These are phyloP conservation scores for Lithobates sylvaticus DNA, from an alignment of 2,797 vertebrate genomes.

Conservation along the genomic window DNA sequence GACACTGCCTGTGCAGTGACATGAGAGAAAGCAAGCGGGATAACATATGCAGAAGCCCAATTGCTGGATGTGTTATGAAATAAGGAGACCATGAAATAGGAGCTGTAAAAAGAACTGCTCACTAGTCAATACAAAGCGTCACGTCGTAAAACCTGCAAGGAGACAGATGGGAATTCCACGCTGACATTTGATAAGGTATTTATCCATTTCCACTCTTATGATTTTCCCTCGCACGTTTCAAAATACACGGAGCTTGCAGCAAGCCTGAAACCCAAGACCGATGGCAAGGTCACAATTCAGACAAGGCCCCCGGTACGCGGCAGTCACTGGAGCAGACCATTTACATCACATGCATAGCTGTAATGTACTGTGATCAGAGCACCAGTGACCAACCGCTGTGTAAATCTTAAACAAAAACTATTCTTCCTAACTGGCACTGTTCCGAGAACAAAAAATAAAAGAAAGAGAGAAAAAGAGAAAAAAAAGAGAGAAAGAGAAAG, in stretches of 20 bases:
- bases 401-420: too few species aligned
- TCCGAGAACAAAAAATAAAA: too few species aligned
- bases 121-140: neutral
- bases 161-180: neutral
- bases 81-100: neutral
- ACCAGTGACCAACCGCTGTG: neutral
- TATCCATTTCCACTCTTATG: constrained; percentile 3
- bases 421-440: neutral
- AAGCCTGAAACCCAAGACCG: constrained; percentile 2
- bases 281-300: constrained; percentile 22
- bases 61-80: neutral
- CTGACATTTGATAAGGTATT: constrained; percentile 1
- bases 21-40: neutral
- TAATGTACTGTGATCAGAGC: neutral
- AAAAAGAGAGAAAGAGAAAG: too few species aligned
- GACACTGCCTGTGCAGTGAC: neutral
- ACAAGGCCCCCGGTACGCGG: neutral
- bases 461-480: too few species aligned
- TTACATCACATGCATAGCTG: neutral
- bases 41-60: neutral
- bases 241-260: constrained; percentile 7
- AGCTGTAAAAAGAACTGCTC: neutral
- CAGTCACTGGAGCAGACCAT: neutral
- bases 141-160: neutral
- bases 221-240: neutral